A percentile compares a stretch with the other conserved stretches of the same genome.
Conservation (phyloP, 2,888 invertebrate genomes). For the Protodeltote pygarga region DNA sequence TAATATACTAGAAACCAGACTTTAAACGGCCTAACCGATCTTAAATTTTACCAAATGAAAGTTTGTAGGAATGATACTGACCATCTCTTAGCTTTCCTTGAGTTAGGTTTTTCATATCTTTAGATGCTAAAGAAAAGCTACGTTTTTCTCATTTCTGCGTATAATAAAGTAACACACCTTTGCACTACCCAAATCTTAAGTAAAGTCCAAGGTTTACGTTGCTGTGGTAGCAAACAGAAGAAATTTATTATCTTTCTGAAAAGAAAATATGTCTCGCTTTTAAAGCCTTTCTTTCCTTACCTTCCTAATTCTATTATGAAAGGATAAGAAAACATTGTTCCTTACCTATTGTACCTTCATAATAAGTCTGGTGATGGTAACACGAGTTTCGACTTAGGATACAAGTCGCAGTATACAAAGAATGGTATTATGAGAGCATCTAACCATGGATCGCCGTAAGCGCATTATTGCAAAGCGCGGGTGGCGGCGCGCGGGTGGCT, state of each 20-base stretch:
- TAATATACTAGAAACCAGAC: slow-evolving; percentile 48
- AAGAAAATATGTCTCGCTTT: slow-evolving; percentile 46
- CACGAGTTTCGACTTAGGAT: slow-evolving; percentile 80
- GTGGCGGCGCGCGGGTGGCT: slow-evolving; percentile 59
- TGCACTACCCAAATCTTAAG: slow-evolving; percentile 1
- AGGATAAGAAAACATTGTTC: slow-evolving; percentile 61
- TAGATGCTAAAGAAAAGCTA: background rate
- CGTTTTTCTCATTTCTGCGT: background rate
- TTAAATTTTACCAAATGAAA: too few relatives aligned
- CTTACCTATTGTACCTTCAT: slow-evolving; percentile 61
- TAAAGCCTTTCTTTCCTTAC: slow-evolving; percentile 53
- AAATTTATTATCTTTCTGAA: slow-evolving; percentile 43
- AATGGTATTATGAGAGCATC: slow-evolving; percentile 79
- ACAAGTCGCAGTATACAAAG: slow-evolving; percentile 72
- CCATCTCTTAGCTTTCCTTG: too few relatives aligned
- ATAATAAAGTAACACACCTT: slow-evolving; percentile 1
- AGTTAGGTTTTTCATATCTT: too few relatives aligned
- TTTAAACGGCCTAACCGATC: background rate
- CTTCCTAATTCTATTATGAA: slow-evolving; percentile 57
- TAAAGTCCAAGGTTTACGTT: slow-evolving; percentile 17
- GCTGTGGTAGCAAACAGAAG: slow-evolving; percentile 21
- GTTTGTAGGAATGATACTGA: too few relatives aligned
- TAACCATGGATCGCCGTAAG: slow-evolving; percentile 75
- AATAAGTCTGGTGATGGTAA: slow-evolving; percentile 68
- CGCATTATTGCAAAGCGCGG: slow-evolving; percentile 80